Conservation (phyloP, 1,140 invertebrate genomes). For the Leptinotarsa defecta region DNA sequence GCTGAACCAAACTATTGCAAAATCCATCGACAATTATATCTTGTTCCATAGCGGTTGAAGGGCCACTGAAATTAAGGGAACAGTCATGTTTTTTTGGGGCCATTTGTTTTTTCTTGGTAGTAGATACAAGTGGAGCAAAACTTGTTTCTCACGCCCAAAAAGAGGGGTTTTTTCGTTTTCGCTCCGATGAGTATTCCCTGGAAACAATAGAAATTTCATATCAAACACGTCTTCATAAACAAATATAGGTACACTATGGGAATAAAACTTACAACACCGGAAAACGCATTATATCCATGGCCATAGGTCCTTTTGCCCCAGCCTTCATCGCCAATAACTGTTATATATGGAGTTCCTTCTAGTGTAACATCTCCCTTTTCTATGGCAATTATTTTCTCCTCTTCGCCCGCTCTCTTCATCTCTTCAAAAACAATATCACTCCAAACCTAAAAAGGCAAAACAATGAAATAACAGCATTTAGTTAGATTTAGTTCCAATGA, state of each 20-base stretch:
- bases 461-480: background rate
- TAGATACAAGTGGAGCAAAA: constrained; percentile 11
- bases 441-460: background rate
- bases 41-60: constrained; percentile 18
- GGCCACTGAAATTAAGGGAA: constrained; percentile 11
- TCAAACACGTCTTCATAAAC: constrained; percentile 7
- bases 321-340: constrained; percentile 12
- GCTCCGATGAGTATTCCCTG: constrained; percentile 4
- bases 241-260: background rate
- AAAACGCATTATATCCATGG: background rate
- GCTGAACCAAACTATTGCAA: constrained; percentile 15
- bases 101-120: background rate
- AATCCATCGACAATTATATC: constrained; percentile 8
- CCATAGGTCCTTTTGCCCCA: constrained; percentile 13
- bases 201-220: constrained; percentile 12
- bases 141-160: background rate
- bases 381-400: background rate
- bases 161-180: constrained; percentile 3
- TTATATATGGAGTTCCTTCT: constrained; percentile 1
- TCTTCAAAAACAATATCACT: background rate
- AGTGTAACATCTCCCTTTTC: background rate
- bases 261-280: constrained; percentile 13
- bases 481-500: background rate
- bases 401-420: background rate
- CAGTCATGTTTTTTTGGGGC: constrained; percentile 1